phyloP scores from a whole-genome alignment of 2,888 invertebrate genomes.

The Gandaritis pyraliata region DNA sequence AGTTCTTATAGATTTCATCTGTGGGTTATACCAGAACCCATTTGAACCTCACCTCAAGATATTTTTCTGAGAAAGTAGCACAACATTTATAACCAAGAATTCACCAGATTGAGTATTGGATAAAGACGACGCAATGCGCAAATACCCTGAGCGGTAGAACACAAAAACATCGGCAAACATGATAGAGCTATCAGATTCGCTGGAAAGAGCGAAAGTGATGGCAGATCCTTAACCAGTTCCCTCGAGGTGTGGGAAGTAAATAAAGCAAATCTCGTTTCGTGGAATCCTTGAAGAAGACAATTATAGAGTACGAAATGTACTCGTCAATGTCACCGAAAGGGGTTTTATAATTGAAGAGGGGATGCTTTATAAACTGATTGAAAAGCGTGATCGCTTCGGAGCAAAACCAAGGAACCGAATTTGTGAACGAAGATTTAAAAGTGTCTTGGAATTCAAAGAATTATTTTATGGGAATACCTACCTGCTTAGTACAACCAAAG shows the following conservation, averaged over 20 bases:
- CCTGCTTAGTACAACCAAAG: neutral
- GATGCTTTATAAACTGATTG: constrained; percentile 3
- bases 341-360: constrained; percentile 16
- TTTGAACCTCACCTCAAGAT: neutral
- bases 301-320: constrained; percentile 4
- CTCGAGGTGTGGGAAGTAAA: constrained; percentile 1
- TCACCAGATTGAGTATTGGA: constrained; percentile 13
- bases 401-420: neutral
- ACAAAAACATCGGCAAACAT: constrained; percentile 24
- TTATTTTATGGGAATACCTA: no score
- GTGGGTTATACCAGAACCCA: constrained; percentile 11
- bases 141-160: constrained; percentile 19
- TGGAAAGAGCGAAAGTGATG: constrained; percentile 40
- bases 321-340: constrained; percentile 4
- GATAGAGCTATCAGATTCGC: constrained; percentile 38
- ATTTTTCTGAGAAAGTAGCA: constrained; percentile 5
- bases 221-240: constrained; percentile 28
- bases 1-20: constrained; percentile 4
- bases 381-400: constrained; percentile 5
- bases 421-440: neutral
- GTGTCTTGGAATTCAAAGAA: no score
- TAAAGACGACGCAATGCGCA: constrained; percentile 10
- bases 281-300: constrained; percentile 8
- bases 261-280: constrained; percentile 7
- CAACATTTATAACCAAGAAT: constrained; percentile 10